Conservation (phyloP, 2,113 vertebrate genomes). For the Centropus bengalensis region DNA sequence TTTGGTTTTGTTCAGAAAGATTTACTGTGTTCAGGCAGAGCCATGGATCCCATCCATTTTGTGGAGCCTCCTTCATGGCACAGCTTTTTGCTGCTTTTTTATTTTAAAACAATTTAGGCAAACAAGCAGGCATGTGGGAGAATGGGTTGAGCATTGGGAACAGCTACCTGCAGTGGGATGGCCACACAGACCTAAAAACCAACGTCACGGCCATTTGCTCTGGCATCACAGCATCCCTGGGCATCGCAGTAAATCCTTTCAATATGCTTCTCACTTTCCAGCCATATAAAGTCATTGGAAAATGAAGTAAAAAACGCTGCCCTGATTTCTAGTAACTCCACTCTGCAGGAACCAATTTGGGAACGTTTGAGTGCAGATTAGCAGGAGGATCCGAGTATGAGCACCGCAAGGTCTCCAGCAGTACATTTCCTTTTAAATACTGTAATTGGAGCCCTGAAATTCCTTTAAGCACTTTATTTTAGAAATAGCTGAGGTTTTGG, state of each 20-base stretch:
- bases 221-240: background rate
- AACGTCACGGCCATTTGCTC: background rate
- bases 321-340: constrained; percentile 52
- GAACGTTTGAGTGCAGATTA: constrained; percentile 35
- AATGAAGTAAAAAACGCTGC: background rate
- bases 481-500: constrained; percentile 40
- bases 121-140: constrained; percentile 6
- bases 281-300: background rate
- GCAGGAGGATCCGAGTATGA: constrained; percentile 9
- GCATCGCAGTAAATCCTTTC: constrained; percentile 28
- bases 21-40: background rate
- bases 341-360: background rate
- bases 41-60: background rate
- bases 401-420: background rate
- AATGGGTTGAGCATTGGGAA: background rate
- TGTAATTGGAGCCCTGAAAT: constrained; percentile 42
- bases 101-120: background rate
- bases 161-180: constrained; percentile 43
- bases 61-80: background rate
- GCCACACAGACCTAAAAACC: constrained; percentile 1
- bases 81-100: background rate
- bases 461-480: constrained; percentile 52
- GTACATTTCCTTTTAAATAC: constrained; percentile 54
- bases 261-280: constrained; percentile 3
- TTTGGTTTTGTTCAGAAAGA: background rate